phyloP scores from a whole-genome alignment of 2,113 vertebrate species.

The Aleadryas rufinucha region DNA sequence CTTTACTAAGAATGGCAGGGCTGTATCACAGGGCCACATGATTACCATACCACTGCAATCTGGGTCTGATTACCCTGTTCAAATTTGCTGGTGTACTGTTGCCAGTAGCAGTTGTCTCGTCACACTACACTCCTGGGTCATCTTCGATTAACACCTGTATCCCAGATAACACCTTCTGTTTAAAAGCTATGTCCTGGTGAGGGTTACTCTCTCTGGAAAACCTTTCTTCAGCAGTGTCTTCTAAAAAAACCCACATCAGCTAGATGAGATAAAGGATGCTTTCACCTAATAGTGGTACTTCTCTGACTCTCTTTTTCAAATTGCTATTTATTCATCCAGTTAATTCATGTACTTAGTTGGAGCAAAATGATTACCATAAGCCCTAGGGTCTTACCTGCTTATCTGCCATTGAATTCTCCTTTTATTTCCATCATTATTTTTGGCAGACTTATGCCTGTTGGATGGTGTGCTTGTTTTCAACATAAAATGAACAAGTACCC shows the following conservation, averaged over 20 bases:
- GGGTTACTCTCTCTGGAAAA: not conserved
- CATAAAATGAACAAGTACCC: not conserved
- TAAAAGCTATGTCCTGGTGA: not conserved
- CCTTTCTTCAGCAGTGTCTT: not conserved
- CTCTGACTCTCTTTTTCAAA: not conserved
- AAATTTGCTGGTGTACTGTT: not conserved
- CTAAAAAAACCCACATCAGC: not conserved
- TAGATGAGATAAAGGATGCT: not conserved
- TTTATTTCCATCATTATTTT: not conserved
- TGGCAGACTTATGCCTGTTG: not conserved
- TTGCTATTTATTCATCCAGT: not conserved
- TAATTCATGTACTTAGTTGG: not conserved
- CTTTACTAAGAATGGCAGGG: not conserved
- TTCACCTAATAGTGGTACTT: not conserved
- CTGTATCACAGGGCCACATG: not conserved
- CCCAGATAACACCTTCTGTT: not conserved
- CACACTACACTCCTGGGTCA: not conserved
- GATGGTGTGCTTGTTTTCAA: not conserved
- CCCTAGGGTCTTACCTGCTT: not conserved
- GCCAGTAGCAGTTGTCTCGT: not conserved
- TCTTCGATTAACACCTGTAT: not conserved
- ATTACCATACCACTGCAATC: too few relatives aligned
- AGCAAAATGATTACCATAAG: not conserved
- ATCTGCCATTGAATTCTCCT: not conserved
- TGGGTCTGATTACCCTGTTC: not conserved